These are phyloP conservation scores for Hyles euphorbiae DNA, from an alignment of 1,140 invertebrate genomes.

Conservation along the genomic window DNA sequence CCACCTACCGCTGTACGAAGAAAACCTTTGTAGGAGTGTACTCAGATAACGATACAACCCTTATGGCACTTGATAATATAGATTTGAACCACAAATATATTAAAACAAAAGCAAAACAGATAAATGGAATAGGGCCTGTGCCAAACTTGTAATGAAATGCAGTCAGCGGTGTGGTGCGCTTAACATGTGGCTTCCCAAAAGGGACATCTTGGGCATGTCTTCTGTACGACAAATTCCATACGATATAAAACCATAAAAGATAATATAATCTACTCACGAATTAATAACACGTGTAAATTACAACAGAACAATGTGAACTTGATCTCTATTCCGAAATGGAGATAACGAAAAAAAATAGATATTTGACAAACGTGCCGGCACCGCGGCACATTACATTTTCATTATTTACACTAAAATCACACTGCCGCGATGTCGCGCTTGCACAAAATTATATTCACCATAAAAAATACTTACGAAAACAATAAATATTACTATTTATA, in stretches of 20 bases:
- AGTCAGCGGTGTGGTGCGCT: conserved; percentile 31
- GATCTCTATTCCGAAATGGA: conserved; percentile 39
- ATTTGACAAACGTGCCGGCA: conserved; percentile 72
- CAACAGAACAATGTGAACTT: conserved; percentile 31
- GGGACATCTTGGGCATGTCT: conserved; percentile 57
- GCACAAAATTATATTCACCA: conserved; percentile 64
- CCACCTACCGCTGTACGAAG: conserved; percentile 51
- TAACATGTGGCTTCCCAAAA: conserved; percentile 63
- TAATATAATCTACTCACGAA: conserved; percentile 28
- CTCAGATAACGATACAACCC: background rate
- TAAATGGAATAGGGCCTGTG: conserved; percentile 20
- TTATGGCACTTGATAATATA: background rate
- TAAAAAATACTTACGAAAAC: conserved; percentile 72
- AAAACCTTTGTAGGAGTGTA: conserved; percentile 45
- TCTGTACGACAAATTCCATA: conserved; percentile 35
- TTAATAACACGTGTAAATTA: conserved; percentile 25
- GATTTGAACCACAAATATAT: too few relatives aligned
- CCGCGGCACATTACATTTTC: conserved; percentile 51
- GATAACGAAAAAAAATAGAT: conserved; percentile 58
- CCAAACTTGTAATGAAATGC: conserved; percentile 19
- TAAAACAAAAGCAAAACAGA: conserved; percentile 13
- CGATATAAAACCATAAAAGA: conserved; percentile 28
- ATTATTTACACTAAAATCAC: conserved; percentile 62
- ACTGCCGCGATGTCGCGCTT: conserved; percentile 40
- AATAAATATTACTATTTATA: conserved; percentile 59